Evolutionary conservation across 2,113 vertebrate genomes (phyloP).

Genomic region (Silurus meridionalis): DNA sequence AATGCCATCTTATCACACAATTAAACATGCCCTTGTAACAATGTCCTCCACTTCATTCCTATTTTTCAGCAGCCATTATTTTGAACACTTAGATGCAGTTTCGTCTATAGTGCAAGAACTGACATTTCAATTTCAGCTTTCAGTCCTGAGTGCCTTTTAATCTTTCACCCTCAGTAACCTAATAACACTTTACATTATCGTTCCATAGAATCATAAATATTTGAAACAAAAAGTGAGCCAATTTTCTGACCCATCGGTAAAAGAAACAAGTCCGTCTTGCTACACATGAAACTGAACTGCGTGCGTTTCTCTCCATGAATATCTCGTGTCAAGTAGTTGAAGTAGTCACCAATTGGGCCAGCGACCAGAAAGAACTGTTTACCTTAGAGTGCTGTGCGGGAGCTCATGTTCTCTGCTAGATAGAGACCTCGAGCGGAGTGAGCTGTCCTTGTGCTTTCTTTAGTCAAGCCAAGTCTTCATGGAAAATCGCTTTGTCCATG

Average conservation of each 20-base stretch:
- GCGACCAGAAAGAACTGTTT: constrained; percentile 51
- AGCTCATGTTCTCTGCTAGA: constrained; percentile 30
- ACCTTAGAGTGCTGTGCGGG: constrained; percentile 42
- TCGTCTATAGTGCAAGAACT: not conserved
- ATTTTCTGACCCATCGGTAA: constrained; percentile 49
- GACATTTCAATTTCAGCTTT: constrained; percentile 38
- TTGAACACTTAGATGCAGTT: constrained; percentile 21
- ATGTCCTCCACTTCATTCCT: constrained; percentile 22
- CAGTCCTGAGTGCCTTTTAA: constrained; percentile 27
- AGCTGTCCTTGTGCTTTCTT: constrained; percentile 38
- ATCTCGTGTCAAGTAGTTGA: constrained; percentile 34
- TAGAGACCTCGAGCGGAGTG: constrained; percentile 18
- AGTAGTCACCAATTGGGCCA: constrained; percentile 23
- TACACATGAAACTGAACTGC: constrained; percentile 52
- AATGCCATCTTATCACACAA: constrained; percentile 27
- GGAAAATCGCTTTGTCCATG: constrained; percentile 46
- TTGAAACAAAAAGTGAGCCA: constrained; percentile 42
- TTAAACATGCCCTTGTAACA: constrained; percentile 33
- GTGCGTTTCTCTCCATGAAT: constrained; percentile 45
- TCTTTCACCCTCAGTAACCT: constrained; percentile 32
- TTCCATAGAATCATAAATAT: constrained; percentile 50
- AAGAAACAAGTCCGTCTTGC: constrained; percentile 45
- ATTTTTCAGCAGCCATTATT: constrained; percentile 15
- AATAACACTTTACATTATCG: constrained; percentile 40
- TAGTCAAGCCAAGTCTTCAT: constrained; percentile 48